Evolutionary conservation across 2,113 vertebrate genomes (phyloP).

Genomic region (Pleuronectes platessa): DNA sequence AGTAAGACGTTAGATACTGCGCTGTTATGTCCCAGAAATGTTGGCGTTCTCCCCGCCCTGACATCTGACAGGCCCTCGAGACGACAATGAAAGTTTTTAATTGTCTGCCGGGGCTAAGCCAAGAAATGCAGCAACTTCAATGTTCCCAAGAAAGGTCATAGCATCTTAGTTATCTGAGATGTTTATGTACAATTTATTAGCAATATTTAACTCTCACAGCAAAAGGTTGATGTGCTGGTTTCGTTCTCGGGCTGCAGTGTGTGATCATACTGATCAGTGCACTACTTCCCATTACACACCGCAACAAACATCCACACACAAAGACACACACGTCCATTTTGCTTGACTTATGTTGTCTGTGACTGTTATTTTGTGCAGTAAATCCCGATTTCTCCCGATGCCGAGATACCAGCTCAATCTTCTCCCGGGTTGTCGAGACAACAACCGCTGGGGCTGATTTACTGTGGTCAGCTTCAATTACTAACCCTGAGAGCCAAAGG

Average conservation of each 20-base stretch:
- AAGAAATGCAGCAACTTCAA: slow-evolving; percentile 4
- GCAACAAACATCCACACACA: slow-evolving; percentile 2
- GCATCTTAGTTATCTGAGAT: slow-evolving; percentile 12
- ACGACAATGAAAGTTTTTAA: slow-evolving; percentile 43
- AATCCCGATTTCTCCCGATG: slow-evolving; percentile 71
- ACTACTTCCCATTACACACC: slow-evolving; percentile 11
- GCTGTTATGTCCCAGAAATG: slow-evolving; percentile 52
- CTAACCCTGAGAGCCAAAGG: slow-evolving; percentile 66
- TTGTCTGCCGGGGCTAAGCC: background rate
- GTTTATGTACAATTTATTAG: background rate
- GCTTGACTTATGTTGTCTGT: slow-evolving; percentile 63
- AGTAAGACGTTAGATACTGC: slow-evolving; percentile 52
- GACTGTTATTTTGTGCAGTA: slow-evolving; percentile 70
- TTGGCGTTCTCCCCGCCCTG: slow-evolving; percentile 31
- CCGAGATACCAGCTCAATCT: slow-evolving; percentile 75
- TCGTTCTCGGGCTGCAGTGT: background rate
- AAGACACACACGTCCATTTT: slow-evolving; percentile 44
- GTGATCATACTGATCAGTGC: slow-evolving; percentile 27
- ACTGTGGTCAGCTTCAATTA: slow-evolving; percentile 81
- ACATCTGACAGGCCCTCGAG: slow-evolving; percentile 44
- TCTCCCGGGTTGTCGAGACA: slow-evolving; percentile 63
- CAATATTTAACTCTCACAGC: slow-evolving; percentile 35
- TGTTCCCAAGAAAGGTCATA: background rate
- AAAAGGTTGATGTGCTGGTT: slow-evolving; percentile 43
- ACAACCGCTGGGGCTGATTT: slow-evolving; percentile 76